These are phyloP conservation scores for Temnothorax unifasciatus DNA, from an alignment of 2,888 invertebrate genomes.

Conservation along the genomic window DNA sequence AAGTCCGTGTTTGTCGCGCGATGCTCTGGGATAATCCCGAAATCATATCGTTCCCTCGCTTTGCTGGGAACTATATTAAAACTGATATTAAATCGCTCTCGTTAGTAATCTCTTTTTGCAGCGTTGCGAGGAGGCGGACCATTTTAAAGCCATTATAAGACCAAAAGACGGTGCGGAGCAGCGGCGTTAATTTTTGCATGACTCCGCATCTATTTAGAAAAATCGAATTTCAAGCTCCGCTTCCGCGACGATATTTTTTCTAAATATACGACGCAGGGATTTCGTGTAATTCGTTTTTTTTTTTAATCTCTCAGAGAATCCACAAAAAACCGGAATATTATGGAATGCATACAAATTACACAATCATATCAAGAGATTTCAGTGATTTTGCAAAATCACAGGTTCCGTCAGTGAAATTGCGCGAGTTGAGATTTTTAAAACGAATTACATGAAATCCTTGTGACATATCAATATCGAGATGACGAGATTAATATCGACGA, in stretches of 20 bases:
- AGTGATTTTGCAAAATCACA: no score
- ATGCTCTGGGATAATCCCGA: slow-evolving; percentile 14
- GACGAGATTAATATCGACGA: no score
- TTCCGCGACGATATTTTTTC: neutral
- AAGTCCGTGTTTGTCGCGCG: neutral
- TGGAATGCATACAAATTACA: no score
- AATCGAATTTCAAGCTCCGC: neutral
- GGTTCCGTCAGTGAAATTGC: no score
- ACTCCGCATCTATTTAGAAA: neutral
- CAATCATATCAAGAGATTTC: no score
- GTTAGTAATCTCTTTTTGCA: neutral
- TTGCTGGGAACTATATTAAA: slow-evolving; percentile 18
- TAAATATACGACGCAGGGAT: neutral
- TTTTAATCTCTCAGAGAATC: no score
- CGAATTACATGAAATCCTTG: no score
- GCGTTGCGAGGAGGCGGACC: neutral
- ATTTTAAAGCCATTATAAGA: neutral
- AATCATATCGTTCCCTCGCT: neutral
- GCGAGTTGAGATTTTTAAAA: no score
- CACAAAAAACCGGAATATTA: no score
- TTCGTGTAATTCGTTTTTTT: no score
- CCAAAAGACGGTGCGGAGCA: neutral
- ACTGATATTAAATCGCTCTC: neutral
- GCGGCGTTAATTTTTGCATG: neutral
- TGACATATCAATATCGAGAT: no score